Percentiles rank a stretch among this genome's conserved stretches.
These are phyloP conservation scores for Drosophila bocqueti DNA, from an alignment of 1,140 invertebrate genomes.

Conservation along the genomic window DNA sequence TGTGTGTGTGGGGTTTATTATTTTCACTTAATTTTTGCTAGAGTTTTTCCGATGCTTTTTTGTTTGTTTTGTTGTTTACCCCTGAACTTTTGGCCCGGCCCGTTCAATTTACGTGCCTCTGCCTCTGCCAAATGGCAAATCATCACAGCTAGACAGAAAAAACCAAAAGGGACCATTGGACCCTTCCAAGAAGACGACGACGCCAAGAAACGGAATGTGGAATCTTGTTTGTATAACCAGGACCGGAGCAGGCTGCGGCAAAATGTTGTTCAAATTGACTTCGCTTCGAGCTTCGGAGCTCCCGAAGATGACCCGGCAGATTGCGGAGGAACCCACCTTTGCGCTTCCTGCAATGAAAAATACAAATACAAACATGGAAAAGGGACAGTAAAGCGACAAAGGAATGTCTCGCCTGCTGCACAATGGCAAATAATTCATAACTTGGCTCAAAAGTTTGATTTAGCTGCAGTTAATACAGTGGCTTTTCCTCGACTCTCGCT, in stretches of 20 bases:
- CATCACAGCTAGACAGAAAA: conserved; percentile 68
- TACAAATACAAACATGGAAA: conserved; percentile 2
- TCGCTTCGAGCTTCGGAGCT: conserved; percentile 19
- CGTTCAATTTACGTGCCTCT: conserved; percentile 64
- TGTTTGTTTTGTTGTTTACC: conserved; percentile 30
- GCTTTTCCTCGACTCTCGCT: background rate
- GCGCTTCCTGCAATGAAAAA: conserved; percentile 25
- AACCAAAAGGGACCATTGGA: background rate
- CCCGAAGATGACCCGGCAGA: conserved; percentile 43
- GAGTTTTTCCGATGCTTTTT: conserved; percentile 27
- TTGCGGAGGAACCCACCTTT: background rate
- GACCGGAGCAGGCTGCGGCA: conserved; percentile 13
- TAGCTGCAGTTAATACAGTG: conserved; percentile 81
- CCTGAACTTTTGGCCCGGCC: conserved; percentile 25
- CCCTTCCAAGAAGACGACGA: conserved; percentile 14
- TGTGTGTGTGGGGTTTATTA: conserved; percentile 62
- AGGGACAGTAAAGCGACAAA: conserved; percentile 48
- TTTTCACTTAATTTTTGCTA: conserved; percentile 80
- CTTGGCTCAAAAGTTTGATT: conserved; percentile 80
- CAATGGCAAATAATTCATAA: conserved; percentile 83
- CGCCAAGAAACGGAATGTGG: conserved; percentile 29
- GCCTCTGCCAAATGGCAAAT: conserved; percentile 70
- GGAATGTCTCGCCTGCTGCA: conserved; percentile 75
- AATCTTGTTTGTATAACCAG: conserved; percentile 47
- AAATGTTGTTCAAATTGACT: conserved; percentile 71